These are phyloP conservation scores for Phenganax stokvisi DNA, from an alignment of 92 coral and sea anemone genomes.

Conservation along the genomic window DNA sequence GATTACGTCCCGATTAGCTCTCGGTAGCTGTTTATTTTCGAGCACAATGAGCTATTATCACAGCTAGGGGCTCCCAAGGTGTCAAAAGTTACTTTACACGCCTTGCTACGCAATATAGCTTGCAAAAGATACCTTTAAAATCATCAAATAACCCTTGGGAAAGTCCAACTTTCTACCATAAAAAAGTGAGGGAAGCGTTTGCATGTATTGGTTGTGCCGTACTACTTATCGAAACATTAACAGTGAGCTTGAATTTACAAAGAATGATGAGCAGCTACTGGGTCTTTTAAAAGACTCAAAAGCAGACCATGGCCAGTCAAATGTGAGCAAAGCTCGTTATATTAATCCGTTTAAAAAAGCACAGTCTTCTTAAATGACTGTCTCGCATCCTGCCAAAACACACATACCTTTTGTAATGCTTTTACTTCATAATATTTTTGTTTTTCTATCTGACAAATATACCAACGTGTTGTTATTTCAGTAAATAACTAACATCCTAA, in stretches of 20 bases:
- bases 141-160: background rate
- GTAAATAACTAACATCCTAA: background rate
- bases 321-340: background rate
- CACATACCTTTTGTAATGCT: slow-evolving; percentile 10
- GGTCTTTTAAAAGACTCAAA: slow-evolving; percentile 5
- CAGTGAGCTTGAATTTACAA: background rate
- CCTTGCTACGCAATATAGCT: background rate
- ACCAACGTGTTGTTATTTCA: background rate
- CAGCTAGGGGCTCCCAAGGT: slow-evolving; percentile 17
- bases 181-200: background rate
- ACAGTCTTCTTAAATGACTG: background rate
- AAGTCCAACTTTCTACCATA: background rate
- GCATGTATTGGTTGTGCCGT: background rate
- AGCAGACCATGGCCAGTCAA: background rate
- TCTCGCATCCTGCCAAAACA: slow-evolving; percentile 8
- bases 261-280: background rate
- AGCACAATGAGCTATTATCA: slow-evolving; percentile 30
- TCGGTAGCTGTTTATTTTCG: slow-evolving; percentile 12
- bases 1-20: slow-evolving; percentile 30
- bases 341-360: slow-evolving; percentile 18
- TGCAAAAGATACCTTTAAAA: background rate
- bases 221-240: background rate
- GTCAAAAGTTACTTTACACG: slow-evolving; percentile 16
- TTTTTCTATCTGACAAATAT: background rate
- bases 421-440: background rate